Evolutionary conservation across 2,113 vertebrate genomes (phyloP).

Genomic region (Dolichotis patagonum): DNA sequence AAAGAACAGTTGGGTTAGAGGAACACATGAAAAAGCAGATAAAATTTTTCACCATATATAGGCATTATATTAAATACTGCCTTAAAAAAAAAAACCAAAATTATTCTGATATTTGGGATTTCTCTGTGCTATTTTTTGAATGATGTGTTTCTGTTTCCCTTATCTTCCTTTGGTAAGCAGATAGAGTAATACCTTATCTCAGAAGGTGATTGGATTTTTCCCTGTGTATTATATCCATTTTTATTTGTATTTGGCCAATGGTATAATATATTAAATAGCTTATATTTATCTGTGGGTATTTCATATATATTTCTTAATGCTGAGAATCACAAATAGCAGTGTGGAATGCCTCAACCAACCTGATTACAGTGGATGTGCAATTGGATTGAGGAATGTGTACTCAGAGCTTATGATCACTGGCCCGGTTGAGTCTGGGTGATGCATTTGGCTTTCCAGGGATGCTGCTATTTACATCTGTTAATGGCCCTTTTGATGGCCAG

Average conservation of each 20-base stretch:
- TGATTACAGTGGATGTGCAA: slow-evolving; percentile 87
- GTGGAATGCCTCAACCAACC: slow-evolving; percentile 81
- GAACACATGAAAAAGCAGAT: background rate
- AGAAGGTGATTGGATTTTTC: slow-evolving; percentile 83
- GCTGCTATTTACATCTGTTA: slow-evolving; percentile 87
- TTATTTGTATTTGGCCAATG: slow-evolving; percentile 82
- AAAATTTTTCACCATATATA: slow-evolving; percentile 28
- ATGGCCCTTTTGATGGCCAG: slow-evolving; percentile 82
- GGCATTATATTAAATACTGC: slow-evolving; percentile 42
- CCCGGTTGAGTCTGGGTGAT: slow-evolving; percentile 85
- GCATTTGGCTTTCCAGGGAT: slow-evolving; percentile 87
- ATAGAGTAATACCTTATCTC: slow-evolving; percentile 80
- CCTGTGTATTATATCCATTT: slow-evolving; percentile 81
- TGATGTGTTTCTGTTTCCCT: slow-evolving; percentile 75
- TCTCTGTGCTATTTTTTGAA: slow-evolving; percentile 78
- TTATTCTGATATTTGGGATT: slow-evolving; percentile 65
- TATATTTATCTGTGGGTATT: slow-evolving; percentile 84
- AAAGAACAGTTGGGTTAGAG: slow-evolving; percentile 29
- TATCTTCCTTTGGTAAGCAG: slow-evolving; percentile 84
- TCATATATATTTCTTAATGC: slow-evolving; percentile 82
- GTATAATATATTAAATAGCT: slow-evolving; percentile 83
- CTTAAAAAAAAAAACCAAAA: slow-evolving; percentile 49
- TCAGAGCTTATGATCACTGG: slow-evolving; percentile 88
- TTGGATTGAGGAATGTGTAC: slow-evolving; percentile 89
- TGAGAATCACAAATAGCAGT: slow-evolving; percentile 84